Percentiles rank a stretch among this genome's conserved stretches.
Conservation (phyloP, 2,797 vertebrate genomes). For the Scarus forsteni region DNA sequence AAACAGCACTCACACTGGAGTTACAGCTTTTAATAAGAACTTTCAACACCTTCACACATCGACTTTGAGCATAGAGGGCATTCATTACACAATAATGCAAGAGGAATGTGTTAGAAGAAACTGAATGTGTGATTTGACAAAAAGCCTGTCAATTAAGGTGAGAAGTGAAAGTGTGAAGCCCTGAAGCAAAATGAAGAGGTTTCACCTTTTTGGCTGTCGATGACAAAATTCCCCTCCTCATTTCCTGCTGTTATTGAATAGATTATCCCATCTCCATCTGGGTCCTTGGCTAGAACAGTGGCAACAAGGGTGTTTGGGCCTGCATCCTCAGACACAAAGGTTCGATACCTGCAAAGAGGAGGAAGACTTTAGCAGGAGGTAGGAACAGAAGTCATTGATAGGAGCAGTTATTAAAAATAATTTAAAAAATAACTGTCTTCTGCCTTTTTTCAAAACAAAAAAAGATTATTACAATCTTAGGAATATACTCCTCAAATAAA, state of each 20-base stretch:
- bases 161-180: slow-evolving; percentile 45
- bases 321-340: slow-evolving; percentile 93
- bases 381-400: slow-evolving; percentile 14
- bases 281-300: slow-evolving; percentile 91
- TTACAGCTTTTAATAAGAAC: slow-evolving; percentile 62
- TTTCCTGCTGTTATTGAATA: slow-evolving; percentile 90
- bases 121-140: slow-evolving; percentile 63
- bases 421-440: too few relatives aligned
- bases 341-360: slow-evolving; percentile 86
- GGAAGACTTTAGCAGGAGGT: slow-evolving; percentile 13
- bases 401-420: slow-evolving; percentile 4
- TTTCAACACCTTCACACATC: slow-evolving; percentile 49
- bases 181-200: slow-evolving; percentile 51
- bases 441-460: too few relatives aligned
- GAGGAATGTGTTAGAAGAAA: slow-evolving; percentile 48
- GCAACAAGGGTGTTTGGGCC: slow-evolving; percentile 91
- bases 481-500: too few relatives aligned
- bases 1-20: slow-evolving; percentile 35
- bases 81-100: slow-evolving; percentile 16
- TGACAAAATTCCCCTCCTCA: slow-evolving; percentile 90
- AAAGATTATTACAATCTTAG: too few relatives aligned
- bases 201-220: slow-evolving; percentile 93
- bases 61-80: slow-evolving; percentile 62
- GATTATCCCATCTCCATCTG: slow-evolving; percentile 90
- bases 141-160: slow-evolving; percentile 64